Base-by-base conservation (phyloP, 1,140 invertebrate genomes). In the Calephelis virginiensis region DNA sequence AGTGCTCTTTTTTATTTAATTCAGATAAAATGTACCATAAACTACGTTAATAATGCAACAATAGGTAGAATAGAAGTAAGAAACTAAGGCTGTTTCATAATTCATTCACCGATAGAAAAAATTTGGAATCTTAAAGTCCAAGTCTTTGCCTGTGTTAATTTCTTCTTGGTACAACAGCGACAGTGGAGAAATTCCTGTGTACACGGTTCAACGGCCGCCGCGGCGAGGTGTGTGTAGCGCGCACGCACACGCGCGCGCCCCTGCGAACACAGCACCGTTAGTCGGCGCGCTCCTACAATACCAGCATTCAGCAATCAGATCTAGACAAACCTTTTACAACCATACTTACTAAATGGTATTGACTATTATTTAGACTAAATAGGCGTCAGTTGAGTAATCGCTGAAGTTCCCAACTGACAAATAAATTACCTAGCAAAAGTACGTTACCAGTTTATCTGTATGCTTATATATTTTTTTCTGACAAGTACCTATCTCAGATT, bases 141-240 rank as follows among this genome's bases (percentile, higher is more conserved):
- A 63, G 50, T 38, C 63, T 64, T 71, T 67, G 64, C 61, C 66
- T 68, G 63, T 68, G 66, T 64, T 71, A 71, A 68, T 68, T 70
- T 65, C 70, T 71, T 71, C 70, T 71, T 68, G 66, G 70, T 68
- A 66, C 68, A 56, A 65, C 62, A 68, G 63, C 68, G 68, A 71
- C 63, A 67, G 78, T 85, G 82, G 89, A 91, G 89, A 91, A 91
- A 91, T 91, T 89, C 89, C 86, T 87, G 74, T 77, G 82, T 85
- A 83, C 84, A 88, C 85, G 86, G 86, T 91, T 91, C 86, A 91
- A 91, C 80, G 86, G 85, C 89, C 89, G 83, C 80, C 76, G 72
- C 75, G 76, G 66, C 69, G 66, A 70, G 70, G 61, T 75, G 75
- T 69, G 80, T 76, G 78, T 75, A 75, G 66, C 77, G 74, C 78